phyloP scores from a whole-genome alignment of 1,140 invertebrate genomes.

The Drosophila bifasciata region DNA sequence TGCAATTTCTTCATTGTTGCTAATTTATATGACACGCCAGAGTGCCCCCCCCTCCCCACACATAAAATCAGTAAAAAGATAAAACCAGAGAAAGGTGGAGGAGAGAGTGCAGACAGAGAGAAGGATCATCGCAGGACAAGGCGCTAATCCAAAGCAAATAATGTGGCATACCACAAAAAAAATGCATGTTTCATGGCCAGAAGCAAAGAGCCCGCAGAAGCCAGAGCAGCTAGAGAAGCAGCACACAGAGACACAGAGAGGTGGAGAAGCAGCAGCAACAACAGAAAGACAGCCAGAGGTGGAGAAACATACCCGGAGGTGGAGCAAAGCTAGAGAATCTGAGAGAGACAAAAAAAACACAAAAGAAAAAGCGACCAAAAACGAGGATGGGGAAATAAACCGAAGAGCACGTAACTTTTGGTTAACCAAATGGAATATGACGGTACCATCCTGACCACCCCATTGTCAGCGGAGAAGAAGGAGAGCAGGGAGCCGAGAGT shows the following conservation, averaged over 20 bases:
- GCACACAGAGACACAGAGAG: not conserved
- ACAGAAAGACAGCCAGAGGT: not conserved
- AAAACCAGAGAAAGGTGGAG: not conserved
- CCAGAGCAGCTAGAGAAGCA: too few species aligned
- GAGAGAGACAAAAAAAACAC: conserved; percentile 6
- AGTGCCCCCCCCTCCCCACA: conserved; percentile 17
- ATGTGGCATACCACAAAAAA: conserved; percentile 67
- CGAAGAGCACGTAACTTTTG: conserved; percentile 72
- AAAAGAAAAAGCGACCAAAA: conserved; percentile 25
- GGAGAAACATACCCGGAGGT: too few species aligned
- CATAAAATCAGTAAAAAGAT: not conserved
- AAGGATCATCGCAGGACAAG: conserved; percentile 43
- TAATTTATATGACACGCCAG: conserved; percentile 74
- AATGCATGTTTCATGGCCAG: conserved; percentile 62
- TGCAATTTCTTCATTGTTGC: conserved; percentile 76
- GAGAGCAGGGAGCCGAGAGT: too few species aligned
- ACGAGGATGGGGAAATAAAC: conserved; percentile 30
- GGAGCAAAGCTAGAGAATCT: not conserved
- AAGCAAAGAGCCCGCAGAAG: conserved; percentile 9
- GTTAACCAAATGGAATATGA: conserved; percentile 70
- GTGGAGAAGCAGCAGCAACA: not conserved
- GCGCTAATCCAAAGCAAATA: conserved; percentile 76
- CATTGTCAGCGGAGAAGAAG: conserved; percentile 14
- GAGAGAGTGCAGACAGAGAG: not conserved
- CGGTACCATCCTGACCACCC: conserved; percentile 43